Base-by-base conservation (phyloP, 2,888 invertebrate genomes). In the Prosopocoilus inquinatus region DNA sequence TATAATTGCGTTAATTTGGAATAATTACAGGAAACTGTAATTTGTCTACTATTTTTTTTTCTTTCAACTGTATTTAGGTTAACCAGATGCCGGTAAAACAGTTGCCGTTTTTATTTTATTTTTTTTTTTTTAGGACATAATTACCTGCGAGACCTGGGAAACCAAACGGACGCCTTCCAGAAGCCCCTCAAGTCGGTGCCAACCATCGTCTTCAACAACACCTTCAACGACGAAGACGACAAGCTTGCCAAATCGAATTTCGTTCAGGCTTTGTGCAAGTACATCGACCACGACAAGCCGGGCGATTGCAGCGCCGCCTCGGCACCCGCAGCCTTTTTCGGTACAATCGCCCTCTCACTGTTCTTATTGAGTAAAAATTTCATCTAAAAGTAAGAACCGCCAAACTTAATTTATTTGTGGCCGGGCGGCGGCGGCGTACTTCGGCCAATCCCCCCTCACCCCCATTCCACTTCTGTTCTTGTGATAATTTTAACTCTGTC, bases 131-230 rank as follows among this genome's bases (percentile, higher is more conserved):
- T 71, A 81, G 81, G 57, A 79, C 53, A 78, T 79, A 66, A 68
- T 72, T 81, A 41, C 74, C 84, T 20, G 80, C 81, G 0, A 53
- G 75, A 0, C 77, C 81, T 54, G 88, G 87, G 8, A 11, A 41
- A 52, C 13, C 35, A 34, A 15, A 56, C 56, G 5, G 33, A 45
- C 2, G n/a, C 9, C 12, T 28, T 56, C 33, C 52, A 56, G 16
- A 38, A 56, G 9, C 52, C 56, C 0, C 76, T 89, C 9, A 67
- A 73, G 20, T 84, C 82, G 58, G 88, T 89, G 13, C 89, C 89
- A 7, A 86, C 87, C 3, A 74, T 89, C 11, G 81, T 86, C 9
- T 83, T 88, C 66, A 84, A 86, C 61, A 80, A 83, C 80, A 80
- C 81, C 77, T 84, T 79, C 75, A 81, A 85, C 64, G 77, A 79